Evolutionary conservation across 2,888 invertebrate species (phyloP).

Genomic region (Eugnorisma glareosa): DNA sequence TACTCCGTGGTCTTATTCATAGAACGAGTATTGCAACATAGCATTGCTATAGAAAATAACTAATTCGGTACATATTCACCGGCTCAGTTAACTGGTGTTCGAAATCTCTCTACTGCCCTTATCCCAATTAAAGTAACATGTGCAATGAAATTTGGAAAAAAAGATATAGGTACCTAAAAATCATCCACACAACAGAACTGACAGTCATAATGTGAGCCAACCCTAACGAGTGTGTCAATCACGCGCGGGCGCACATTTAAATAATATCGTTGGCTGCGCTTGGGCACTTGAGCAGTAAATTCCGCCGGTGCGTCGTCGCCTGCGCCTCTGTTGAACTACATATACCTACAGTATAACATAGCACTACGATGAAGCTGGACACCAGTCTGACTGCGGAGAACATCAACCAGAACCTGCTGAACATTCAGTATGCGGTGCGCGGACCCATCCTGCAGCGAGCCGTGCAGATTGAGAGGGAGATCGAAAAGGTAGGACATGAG

Average conservation of each 20-base stretch:
- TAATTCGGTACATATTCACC: background rate
- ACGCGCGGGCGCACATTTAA: conserved; percentile 41
- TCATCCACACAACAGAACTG: background rate
- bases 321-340: background rate
- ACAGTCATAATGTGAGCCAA: conserved; percentile 21
- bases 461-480: conserved; percentile 93
- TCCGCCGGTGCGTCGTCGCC: background rate
- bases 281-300: conserved; percentile 28
- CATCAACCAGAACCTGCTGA: conserved; percentile 93
- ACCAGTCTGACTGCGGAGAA: conserved; percentile 83
- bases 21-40: background rate
- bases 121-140: background rate
- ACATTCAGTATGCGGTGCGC: conserved; percentile 95
- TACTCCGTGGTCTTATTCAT: background rate
- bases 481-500: conserved; percentile 85
- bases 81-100: background rate
- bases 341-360: background rate
- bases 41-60: background rate
- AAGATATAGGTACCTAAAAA: background rate
- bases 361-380: conserved; percentile 73
- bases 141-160: background rate
- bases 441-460: conserved; percentile 94
- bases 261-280: conserved; percentile 17
- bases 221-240: background rate
- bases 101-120: too few relatives aligned